Evolutionary conservation across 1,140 invertebrate genomes (phyloP), one percentile per base, ranked within the genome.

Genomic region (Latrodectus geometricus): DNA sequence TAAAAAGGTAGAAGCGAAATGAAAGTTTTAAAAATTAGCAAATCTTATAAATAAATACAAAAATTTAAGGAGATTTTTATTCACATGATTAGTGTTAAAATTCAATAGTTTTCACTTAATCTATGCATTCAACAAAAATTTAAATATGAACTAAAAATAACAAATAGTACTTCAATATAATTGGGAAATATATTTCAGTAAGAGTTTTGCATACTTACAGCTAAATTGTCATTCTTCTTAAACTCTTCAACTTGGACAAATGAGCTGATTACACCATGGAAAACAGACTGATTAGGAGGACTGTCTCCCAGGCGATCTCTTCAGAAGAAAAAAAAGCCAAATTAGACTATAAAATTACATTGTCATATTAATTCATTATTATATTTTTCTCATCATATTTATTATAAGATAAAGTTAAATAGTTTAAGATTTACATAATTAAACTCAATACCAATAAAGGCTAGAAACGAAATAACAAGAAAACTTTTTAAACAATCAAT

Each of bases 221-320:
- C 93, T 70, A 94, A 91, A 89, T 93, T 92, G 69, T 86, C 87
- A 68, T 88, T 90, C 91, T 94, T 92, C 90, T 94, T 92, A 91
- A 94, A 92, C 90, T 94, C 90, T 91, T 94, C 93, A 12, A 96
- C 95, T 88, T 94, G 93, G 52, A 97, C 96, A 92, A 97, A 96
- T 89, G 96, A 97, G 61, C 95, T 93, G 80, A 98, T 96, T 9
- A 97, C 95, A 4, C 95, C 95, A 89, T 95, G 93, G 74, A 97
- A 81, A 49, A 96, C 94, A 83, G 95, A 93, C 8, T 92, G 91
- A 78, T 94, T 92, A 11, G 94, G 93, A 88, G 92, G 93, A 88
- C 92, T 92, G 84, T 93, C 92, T n/a, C 94, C 94, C 72, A 93
- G 90, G 86, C 96, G 92, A 90, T 97, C 96, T 11, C 94, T 35